Evolutionary conservation across 2,113 vertebrate species (phyloP), one percentile per base, ranked within the genome.

Genomic region (Gobius niger): DNA sequence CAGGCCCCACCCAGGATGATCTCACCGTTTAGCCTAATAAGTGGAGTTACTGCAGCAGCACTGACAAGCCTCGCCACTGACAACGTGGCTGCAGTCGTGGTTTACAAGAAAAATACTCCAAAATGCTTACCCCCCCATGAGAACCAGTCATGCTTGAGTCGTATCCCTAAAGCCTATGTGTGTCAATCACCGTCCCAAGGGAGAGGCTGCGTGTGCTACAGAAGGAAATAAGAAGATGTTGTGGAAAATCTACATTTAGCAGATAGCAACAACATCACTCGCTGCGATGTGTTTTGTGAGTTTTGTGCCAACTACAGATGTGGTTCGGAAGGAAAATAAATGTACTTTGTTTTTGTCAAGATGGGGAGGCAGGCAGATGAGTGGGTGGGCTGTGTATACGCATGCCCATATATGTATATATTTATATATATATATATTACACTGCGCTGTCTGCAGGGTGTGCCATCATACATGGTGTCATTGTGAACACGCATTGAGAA

Each of bases 191-290:
- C 51, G 72, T 89, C 85, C 80, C 87, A 10, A 57, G 83, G 81
- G 90, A 86, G 77, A 77, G 18, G 75, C 82, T 80, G 80, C 72
- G 51, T 76, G 79, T 88, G 87, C 82, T 70, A 24, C 52, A 73
- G 70, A 90, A 85, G 65, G 81, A 84, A 87, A 85, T 84, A 83
- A 86, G 89, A 89, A 90, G 76, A 88, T 85, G 78, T 81, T 84
- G 81, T 72, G 78, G 73, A 89, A 90, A 88, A 89, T 82, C 75
- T 80, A 85, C 87, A 85, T 87, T 83, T 85, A 80, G 78, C 80
- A 76, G 75, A 88, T 76, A 84, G 76, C 78, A 73, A 80, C 57
- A 63, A 89, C 82, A 80, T 88, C 79, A 82, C 67, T 89, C 73
- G 70, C 72, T 75, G 77, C 77, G 76, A 66, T 68, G 67, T 86